A percentile compares a stretch with the other conserved stretches of the same genome.
phyloP scores from a whole-genome alignment of 1,140 invertebrate species.

The Apocrypta bakeri region DNA sequence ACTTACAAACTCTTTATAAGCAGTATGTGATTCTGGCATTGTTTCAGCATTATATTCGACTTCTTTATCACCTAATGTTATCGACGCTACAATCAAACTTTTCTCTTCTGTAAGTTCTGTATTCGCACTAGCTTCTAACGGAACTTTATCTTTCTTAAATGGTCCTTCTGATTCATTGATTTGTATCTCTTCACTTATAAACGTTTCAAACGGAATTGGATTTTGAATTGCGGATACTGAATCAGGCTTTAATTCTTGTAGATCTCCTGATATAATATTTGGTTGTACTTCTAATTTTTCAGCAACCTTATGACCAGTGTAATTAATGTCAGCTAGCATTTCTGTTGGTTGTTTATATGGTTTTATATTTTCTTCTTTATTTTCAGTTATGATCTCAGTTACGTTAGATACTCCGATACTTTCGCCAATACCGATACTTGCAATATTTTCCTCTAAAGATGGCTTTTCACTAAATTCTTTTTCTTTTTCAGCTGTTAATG shows the following conservation, averaged over 20 bases:
- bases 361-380: constrained; percentile 72
- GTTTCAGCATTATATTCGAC: constrained; percentile 62
- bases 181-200: constrained; percentile 65
- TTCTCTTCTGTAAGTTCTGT: constrained; percentile 64
- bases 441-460: constrained; percentile 63
- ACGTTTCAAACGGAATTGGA: constrained; percentile 64
- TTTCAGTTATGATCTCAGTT: constrained; percentile 70
- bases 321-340: constrained; percentile 65
- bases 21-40: constrained; percentile 63
- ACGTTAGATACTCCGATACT: constrained; percentile 69
- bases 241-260: constrained; percentile 63
- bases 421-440: constrained; percentile 69
- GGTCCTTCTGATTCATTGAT: constrained; percentile 64
- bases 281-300: constrained; percentile 69
- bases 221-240: constrained; percentile 61
- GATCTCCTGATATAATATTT: constrained; percentile 58
- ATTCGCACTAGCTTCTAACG: constrained; percentile 62
- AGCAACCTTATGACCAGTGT: constrained; percentile 69
- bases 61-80: constrained; percentile 74
- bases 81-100: constrained; percentile 65
- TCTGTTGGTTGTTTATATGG: constrained; percentile 63
- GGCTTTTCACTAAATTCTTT: constrained; percentile 66
- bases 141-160: constrained; percentile 60
- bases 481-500: constrained; percentile 74
- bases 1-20: constrained; percentile 59